These are phyloP conservation scores for Gymnodraco acuticeps DNA, from an alignment of 2,797 vertebrate genomes.

Conservation along the genomic window DNA sequence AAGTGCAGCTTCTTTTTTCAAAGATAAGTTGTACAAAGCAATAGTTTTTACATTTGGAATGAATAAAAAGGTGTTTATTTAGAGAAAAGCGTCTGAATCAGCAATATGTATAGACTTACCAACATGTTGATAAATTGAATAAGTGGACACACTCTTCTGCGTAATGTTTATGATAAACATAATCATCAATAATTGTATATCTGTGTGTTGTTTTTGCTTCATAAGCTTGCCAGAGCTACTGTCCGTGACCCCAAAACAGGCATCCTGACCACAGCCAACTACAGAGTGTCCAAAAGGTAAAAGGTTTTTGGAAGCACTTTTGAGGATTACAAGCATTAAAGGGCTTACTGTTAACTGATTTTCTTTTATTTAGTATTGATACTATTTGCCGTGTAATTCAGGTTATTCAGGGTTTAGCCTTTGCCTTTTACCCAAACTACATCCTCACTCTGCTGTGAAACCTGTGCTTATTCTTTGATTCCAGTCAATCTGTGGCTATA, in stretches of 20 bases:
- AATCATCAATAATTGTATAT: neutral
- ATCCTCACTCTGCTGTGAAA: neutral
- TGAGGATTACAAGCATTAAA: neutral
- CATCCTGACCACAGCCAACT: conserved; percentile 94
- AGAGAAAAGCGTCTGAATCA: neutral
- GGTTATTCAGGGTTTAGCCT: neutral
- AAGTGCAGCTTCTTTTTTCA: neutral
- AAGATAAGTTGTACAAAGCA: neutral
- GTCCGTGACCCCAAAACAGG: conserved; percentile 98
- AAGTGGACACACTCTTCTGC: neutral
- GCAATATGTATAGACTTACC: neutral
- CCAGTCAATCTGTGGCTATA: no score
- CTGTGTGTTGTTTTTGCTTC: neutral
- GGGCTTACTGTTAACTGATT: no score
- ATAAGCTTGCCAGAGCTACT: conserved; percentile 94
- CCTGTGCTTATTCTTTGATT: no score
- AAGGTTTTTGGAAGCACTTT: neutral
- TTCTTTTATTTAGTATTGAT: neutral
- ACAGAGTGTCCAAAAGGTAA: conserved; percentile 98
- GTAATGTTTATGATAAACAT: neutral
- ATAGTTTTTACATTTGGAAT: neutral
- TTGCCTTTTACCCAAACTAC: neutral
- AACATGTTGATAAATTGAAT: neutral
- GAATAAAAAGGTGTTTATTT: neutral
- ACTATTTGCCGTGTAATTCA: neutral